These are phyloP conservation scores for Xanthorhoe spadicearia DNA, from an alignment of 2,888 invertebrate species.

Conservation along the genomic window DNA sequence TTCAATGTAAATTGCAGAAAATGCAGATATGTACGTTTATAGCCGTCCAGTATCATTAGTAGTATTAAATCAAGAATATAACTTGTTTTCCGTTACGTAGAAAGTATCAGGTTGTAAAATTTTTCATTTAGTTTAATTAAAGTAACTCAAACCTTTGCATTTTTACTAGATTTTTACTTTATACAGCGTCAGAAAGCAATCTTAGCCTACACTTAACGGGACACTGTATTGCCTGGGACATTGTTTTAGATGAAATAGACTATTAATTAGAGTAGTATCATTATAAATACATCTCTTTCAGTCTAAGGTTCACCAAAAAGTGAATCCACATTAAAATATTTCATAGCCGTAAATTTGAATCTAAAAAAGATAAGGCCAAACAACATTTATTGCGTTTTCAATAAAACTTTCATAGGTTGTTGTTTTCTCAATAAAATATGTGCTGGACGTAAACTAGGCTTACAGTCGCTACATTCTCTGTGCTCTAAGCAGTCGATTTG, in stretches of 20 bases:
- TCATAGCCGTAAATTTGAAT: not conserved
- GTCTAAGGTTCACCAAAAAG: no score
- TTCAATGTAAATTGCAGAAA: conserved; percentile 34
- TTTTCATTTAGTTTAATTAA: no score
- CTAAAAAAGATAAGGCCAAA: not conserved
- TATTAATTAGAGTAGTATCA: no score
- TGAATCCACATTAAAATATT: no score
- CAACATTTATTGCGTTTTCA: not conserved
- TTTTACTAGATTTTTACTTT: no score
- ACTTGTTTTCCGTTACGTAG: not conserved
- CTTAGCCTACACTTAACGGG: no score
- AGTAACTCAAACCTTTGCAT: no score
- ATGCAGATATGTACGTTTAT: conserved; percentile 24
- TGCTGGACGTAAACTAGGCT: conserved; percentile 1
- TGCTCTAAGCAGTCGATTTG: conserved; percentile 57
- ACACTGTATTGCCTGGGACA: no score
- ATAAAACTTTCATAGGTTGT: conserved; percentile 1
- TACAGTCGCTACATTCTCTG: conserved; percentile 41
- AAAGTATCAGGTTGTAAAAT: no score
- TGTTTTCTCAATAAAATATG: conserved; percentile 1
- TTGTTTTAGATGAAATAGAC: no score
- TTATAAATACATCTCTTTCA: no score
- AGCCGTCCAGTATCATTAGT: conserved; percentile 2
- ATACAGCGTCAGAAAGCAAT: no score
- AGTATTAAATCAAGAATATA: not conserved